Evolutionary conservation across 1,140 invertebrate genomes (phyloP).

Genomic region (Drosophila bocqueti): DNA sequence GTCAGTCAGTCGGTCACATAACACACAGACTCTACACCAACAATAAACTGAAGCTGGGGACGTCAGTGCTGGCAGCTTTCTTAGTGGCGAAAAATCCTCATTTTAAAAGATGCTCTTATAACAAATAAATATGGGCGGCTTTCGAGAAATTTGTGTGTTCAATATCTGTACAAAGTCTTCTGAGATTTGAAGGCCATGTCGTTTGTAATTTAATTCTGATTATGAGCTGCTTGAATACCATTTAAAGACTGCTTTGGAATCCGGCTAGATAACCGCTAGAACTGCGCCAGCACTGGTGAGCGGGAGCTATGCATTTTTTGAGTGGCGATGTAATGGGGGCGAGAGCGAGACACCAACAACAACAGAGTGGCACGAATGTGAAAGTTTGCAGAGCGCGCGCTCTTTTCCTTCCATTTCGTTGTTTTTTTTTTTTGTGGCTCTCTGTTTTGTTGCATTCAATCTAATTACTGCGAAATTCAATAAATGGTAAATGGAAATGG

Average conservation of each 20-base stretch:
- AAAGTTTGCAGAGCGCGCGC: conserved; percentile 42
- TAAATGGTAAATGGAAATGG: background rate
- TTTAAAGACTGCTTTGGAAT: background rate
- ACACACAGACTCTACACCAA: conserved; percentile 1
- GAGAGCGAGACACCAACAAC: conserved; percentile 39
- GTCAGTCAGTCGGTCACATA: conserved; percentile 49
- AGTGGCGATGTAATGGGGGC: conserved; percentile 13
- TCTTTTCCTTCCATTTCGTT: conserved; percentile 14
- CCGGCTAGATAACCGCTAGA: background rate
- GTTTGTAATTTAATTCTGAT: background rate
- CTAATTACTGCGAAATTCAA: conserved; percentile 44
- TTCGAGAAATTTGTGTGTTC: no score
- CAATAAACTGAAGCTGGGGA: conserved; percentile 3
- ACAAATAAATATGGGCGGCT: background rate
- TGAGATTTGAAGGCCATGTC: background rate
- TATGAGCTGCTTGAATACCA: background rate
- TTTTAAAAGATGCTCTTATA: background rate
- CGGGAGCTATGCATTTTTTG: conserved; percentile 15
- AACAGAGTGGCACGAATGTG: conserved; percentile 43
- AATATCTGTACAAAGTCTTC: background rate
- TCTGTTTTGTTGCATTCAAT: conserved; percentile 36
- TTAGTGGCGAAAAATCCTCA: background rate
- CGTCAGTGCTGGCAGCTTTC: conserved; percentile 2
- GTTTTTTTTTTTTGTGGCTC: conserved; percentile 5
- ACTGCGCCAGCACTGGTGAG: conserved; percentile 1